phyloP scores from a whole-genome alignment of 2,797 vertebrate genomes.

The Sciurus vulgaris region DNA sequence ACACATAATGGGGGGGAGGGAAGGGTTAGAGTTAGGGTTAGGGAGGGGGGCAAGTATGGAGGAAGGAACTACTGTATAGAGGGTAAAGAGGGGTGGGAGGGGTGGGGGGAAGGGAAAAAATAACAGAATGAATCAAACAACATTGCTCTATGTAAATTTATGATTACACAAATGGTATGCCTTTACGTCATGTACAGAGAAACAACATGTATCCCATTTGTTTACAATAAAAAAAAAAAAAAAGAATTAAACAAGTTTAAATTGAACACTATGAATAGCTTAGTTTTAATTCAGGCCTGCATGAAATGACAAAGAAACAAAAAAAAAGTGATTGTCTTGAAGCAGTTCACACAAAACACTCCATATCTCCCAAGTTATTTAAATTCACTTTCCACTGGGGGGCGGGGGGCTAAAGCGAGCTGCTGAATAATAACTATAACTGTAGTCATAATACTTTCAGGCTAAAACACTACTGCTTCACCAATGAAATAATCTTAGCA shows the following conservation, averaged over 20 bases:
- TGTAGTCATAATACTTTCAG: not conserved
- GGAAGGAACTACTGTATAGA: too few relatives aligned
- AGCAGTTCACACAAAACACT: not conserved
- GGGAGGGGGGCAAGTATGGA: too few relatives aligned
- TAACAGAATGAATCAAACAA: too few relatives aligned
- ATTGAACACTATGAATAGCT: not conserved
- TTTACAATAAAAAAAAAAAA: too few relatives aligned
- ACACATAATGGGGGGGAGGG: too few relatives aligned
- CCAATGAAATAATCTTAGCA: not conserved
- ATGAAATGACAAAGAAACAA: not conserved
- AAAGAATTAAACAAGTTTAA: not conserved
- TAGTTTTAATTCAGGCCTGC: slow-evolving; percentile 20
- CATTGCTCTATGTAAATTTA: too few relatives aligned
- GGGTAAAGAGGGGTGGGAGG: too few relatives aligned
- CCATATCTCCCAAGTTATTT: not conserved
- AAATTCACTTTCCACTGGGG: not conserved
- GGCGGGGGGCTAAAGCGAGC: not conserved
- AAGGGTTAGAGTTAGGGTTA: too few relatives aligned
- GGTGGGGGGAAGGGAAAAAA: too few relatives aligned
- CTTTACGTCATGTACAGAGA: too few relatives aligned
- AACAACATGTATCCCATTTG: too few relatives aligned
- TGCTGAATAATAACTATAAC: not conserved
- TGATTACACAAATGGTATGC: too few relatives aligned
- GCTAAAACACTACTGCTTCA: not conserved
- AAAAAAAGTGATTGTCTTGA: not conserved